A percentile compares a stretch with the other conserved stretches of the same genome.
These are phyloP conservation scores for Drosophila parvula DNA, from an alignment of 1,140 invertebrate genomes.

Conservation along the genomic window DNA sequence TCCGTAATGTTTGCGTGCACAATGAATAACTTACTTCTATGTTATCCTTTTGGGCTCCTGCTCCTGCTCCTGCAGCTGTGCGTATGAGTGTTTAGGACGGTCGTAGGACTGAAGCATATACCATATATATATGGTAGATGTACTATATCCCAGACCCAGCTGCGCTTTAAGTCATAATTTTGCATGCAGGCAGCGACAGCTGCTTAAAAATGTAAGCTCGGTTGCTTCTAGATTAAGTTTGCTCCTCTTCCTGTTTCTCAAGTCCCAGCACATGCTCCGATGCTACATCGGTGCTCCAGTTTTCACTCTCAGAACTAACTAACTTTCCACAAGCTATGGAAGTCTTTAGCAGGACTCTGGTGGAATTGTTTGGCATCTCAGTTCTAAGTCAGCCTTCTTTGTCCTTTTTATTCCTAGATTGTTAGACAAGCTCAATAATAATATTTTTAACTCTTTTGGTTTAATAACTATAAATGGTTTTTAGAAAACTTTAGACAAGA, in stretches of 20 bases:
- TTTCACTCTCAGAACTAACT: not conserved
- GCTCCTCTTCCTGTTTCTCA: slow-evolving; percentile 13
- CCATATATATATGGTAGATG: slow-evolving; percentile 9
- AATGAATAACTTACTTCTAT: slow-evolving; percentile 81
- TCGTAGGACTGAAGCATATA: slow-evolving; percentile 15
- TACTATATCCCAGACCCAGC: slow-evolving; percentile 54
- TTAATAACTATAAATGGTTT: no score
- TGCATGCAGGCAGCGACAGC: slow-evolving; percentile 79
- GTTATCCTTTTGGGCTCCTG: slow-evolving; percentile 73
- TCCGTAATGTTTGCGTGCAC: slow-evolving; percentile 83
- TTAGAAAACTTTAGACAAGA: no score
- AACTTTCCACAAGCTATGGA: not conserved
- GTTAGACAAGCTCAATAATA: not conserved
- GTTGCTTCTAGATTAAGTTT: slow-evolving; percentile 68
- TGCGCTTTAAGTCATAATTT: slow-evolving; percentile 81
- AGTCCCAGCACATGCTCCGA: slow-evolving; percentile 11
- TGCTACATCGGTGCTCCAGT: not conserved
- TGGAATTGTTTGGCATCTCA: not conserved
- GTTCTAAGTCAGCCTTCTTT: not conserved
- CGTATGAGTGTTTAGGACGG: slow-evolving; percentile 15
- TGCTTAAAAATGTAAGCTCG: slow-evolving; percentile 76
- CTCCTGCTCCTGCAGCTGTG: slow-evolving; percentile 24
- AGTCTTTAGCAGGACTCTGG: not conserved
- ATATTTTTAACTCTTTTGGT: not conserved
- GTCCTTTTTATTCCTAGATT: not conserved